These are phyloP conservation scores for Agrochola lota DNA, from an alignment of 2,888 invertebrate genomes.

Conservation along the genomic window DNA sequence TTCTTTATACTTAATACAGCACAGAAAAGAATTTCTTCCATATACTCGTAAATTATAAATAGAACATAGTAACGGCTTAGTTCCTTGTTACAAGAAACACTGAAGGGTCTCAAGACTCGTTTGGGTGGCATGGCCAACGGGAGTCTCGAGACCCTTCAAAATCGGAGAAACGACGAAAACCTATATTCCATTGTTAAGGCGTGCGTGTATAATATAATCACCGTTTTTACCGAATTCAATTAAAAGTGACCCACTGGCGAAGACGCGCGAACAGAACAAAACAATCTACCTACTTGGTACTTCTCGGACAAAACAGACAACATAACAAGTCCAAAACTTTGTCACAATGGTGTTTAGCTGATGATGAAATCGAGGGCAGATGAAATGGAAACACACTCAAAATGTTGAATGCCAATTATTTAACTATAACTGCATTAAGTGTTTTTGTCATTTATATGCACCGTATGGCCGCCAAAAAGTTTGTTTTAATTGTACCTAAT, in stretches of 20 bases:
- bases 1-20: slow-evolving; percentile 13
- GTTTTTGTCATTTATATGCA: slow-evolving; percentile 51
- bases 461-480: slow-evolving; percentile 16
- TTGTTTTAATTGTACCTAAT: slow-evolving; percentile 42
- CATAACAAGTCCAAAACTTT: slow-evolving; percentile 69
- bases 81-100: slow-evolving; percentile 20
- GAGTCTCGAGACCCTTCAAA: slow-evolving; percentile 46
- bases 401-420: slow-evolving; percentile 70
- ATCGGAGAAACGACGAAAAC: slow-evolving; percentile 68
- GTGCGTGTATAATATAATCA: slow-evolving; percentile 88
- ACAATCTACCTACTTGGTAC: slow-evolving; percentile 65
- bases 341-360: slow-evolving; percentile 69
- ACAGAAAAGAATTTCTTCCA: slow-evolving; percentile 23
- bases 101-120: background rate
- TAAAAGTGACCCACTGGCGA: slow-evolving; percentile 87
- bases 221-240: slow-evolving; percentile 86
- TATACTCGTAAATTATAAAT: slow-evolving; percentile 21
- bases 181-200: slow-evolving; percentile 79
- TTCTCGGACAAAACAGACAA: slow-evolving; percentile 67
- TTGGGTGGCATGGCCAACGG: slow-evolving; percentile 18
- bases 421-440: slow-evolving; percentile 71
- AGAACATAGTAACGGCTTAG: slow-evolving; percentile 3
- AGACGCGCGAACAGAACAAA: slow-evolving; percentile 75
- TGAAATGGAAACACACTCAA: slow-evolving; percentile 66
- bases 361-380: slow-evolving; percentile 67